Evolutionary conservation across 2,888 invertebrate species (phyloP), one percentile per base, ranked within the genome.

Genomic region (Drosophila peninsularis): DNA sequence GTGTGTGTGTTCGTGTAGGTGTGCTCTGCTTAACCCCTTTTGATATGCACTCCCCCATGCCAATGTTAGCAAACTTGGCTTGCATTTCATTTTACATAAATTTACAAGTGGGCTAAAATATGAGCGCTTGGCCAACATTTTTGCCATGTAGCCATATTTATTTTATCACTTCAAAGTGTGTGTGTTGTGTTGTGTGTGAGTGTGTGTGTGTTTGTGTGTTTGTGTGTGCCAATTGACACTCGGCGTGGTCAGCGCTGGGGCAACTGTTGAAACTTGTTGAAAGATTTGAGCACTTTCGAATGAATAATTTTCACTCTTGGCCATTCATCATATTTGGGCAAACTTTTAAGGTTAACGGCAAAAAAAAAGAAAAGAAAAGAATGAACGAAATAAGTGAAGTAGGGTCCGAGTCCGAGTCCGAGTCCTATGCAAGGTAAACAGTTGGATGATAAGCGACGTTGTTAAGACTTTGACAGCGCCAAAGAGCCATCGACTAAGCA

Each of bases 51-150:
- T 9, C 27, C 34, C 32, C 36, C 42, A 42, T n/a, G 13, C 36
- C 50, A 41, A 42, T 54, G 62, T 65, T 71, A 50, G 58, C 62
- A 44, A 56, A 47, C 27, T 57, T 70, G 71, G 47, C 58, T 57
- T 75, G 70, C 44, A 64, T 80, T 76, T 71, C 55, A 62, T 71
- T 80, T 76, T 76, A 57, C 77, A 71, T 76, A 76, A 75, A 76
- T 80, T 75, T 52, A 41, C 41, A 41, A 76, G 62, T 50, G 63
- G 64, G 50, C 70, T 61, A 70, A 64, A 69, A 64, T 64, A 64
- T 41, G 61, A 75, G 64, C 61, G 58, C 71, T 75, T 62, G 54
- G 64, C 58, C 64, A 69, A 69, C 80, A 64, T 62, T 79, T 75
- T 56, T 75, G 52, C 80, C 49, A 75, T 80, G 62, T 62, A 56